These are phyloP conservation scores for Oncorhynchus mykiss DNA, from an alignment of 2,113 vertebrate genomes.

Conservation along the genomic window DNA sequence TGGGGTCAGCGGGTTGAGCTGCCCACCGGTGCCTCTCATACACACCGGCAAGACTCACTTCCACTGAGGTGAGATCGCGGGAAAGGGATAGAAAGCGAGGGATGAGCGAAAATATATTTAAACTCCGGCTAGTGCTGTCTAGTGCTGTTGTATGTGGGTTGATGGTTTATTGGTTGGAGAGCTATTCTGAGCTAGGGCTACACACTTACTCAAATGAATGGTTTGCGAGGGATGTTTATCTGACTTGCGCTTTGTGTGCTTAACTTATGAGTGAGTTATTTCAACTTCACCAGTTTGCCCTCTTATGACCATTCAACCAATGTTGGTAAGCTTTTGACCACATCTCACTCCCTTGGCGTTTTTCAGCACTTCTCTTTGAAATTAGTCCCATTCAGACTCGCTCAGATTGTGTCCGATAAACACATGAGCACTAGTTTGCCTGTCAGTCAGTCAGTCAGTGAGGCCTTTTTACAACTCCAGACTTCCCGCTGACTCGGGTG, in stretches of 20 bases:
- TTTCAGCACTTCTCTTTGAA: conserved; percentile 24
- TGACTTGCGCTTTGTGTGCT: not conserved
- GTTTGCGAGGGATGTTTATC: not conserved
- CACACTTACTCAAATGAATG: not conserved
- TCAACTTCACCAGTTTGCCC: too few relatives aligned
- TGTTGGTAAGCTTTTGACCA: not conserved
- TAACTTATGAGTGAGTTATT: not conserved
- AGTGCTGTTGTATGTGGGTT: not conserved
- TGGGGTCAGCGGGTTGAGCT: conserved; percentile 21
- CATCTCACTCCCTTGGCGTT: not conserved
- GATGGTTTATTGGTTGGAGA: not conserved
- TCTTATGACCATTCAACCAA: not conserved
- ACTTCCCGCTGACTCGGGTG: conserved; percentile 42
- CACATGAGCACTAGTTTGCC: conserved; percentile 29
- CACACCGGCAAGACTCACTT: conserved; percentile 35
- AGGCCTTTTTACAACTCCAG: conserved; percentile 16
- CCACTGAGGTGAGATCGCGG: conserved; percentile 3
- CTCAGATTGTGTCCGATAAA: conserved; percentile 25
- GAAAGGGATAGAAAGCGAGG: conserved; percentile 3
- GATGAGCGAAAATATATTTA: conserved; percentile 17
- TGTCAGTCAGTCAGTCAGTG: conserved; percentile 47
- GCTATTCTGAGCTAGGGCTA: not conserved
- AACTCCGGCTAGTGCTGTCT: not conserved
- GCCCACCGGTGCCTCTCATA: conserved; percentile 20
- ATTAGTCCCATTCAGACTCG: conserved; percentile 37